Evolutionary conservation across 1,140 invertebrate species (phyloP), one percentile per base, ranked within the genome.

Genomic region (Halotydeus destructor): DNA sequence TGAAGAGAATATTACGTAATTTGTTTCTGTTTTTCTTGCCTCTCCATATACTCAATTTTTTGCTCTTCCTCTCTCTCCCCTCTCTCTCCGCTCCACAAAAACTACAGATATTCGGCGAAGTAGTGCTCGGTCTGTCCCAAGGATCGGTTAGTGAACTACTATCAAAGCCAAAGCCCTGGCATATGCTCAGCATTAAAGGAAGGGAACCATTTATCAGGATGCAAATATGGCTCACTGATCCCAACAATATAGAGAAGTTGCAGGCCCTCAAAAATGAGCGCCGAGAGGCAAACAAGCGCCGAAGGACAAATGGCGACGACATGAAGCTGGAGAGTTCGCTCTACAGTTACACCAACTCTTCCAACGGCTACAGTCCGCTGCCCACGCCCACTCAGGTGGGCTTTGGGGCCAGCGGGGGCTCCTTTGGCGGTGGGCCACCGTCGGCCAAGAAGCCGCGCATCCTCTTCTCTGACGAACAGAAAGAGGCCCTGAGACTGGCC

Each of bases 151-250:
- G 84, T 55, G 91, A 97, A 61, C 62, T 97, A 12, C 65, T 98
- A 1, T 93, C 86, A 34, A 96, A 97, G 61, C 91, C 91, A 1
- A 96, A 96, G 56, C 89, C 89, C 0, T 98, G 91, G 91, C 85
- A 93, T 55, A 93, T 96, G 86, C 69, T 98, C 5, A 93, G 85
- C 52, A 91, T 96, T 57, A 97, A 97, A 61, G 89, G 89, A 0
- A 67, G 89, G 23, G 89, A 97, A 59, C 91, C 91, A 0, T 98
- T 96, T 64, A 91, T 96, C 46, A 70, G 89, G 45, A 97, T 98
- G 89, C 86, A 94, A 57, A 60, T 93, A 19, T 97, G 89, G 89
- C 64, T 97, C 8, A 81, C 78, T 48, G 89, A 97, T 56, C 73
- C 85, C 8, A 76, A 84, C 57, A 94, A 93, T 57, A 74, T 96